Base-by-base conservation (phyloP, 1,140 invertebrate species). In the Drosophila pseudoobscura region DNA sequence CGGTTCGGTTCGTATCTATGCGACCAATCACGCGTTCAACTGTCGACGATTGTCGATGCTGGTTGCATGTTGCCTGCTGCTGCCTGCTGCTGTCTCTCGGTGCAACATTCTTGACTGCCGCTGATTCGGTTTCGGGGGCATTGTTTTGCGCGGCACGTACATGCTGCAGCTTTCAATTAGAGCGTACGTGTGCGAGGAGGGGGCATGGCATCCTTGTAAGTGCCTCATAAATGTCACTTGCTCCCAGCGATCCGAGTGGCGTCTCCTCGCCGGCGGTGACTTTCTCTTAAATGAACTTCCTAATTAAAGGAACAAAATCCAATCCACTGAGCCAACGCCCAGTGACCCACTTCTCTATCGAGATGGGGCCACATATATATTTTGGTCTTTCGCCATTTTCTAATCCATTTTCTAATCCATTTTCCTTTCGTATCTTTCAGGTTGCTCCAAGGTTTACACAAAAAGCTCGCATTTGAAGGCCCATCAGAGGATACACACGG, bases 381-480 rank as follows among this genome's bases (percentile, higher is more conserved):
- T 46, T 41, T 50, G 15, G 15, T 49, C 2, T 69, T 3, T 9
- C 15, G 22, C 39, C 54, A 22, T 9, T 24, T 54, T 0, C 15
- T 17, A 57, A 57, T 15, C 39, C 54, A 22, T 9, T 24, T 54
- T 0, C 15, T 17, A 57, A 57, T 15, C 56, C 80, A 60, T 69
- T 61, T 82, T 65, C 31, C n/a, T 43, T 22, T 22, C 3, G 41
- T 45, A 44, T 39, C 66, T 95, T 94, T 45, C 94, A 97, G 98
- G 98, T 88, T 99, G 98, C 93, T 96, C 96, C 83, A 99, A 99
- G 93, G 98, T 99, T 45, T 99, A 99, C 93, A 99, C 98, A 49
- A 99, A 99, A 94, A 98, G 97, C 93, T 99, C 98, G 74, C 98
- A 99, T 93, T 94, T 99, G 9, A 99, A 99, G 93, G 98, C 98